Percentiles rank a stretch among this genome's conserved stretches.
phyloP scores from a whole-genome alignment of 2,797 vertebrate species.

The Anolis apletophallus region DNA sequence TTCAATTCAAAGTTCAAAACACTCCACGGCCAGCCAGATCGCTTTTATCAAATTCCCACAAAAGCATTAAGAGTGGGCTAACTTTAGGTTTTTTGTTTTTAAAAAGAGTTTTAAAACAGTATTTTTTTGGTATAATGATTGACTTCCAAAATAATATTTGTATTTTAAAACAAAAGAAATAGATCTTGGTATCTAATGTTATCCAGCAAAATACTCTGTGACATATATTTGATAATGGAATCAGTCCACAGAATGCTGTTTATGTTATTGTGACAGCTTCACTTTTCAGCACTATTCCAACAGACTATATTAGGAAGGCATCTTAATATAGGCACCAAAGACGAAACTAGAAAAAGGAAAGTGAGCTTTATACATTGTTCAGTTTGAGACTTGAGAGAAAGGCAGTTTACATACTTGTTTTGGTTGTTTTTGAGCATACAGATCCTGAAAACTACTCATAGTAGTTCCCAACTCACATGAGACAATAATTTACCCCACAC shows the following conservation, averaged over 20 bases:
- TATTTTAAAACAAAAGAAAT: conserved; percentile 44
- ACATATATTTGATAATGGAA: conserved; percentile 63
- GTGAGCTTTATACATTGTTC: rapidly evolving
- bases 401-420: neutral
- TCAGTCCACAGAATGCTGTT: conserved; percentile 50
- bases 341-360: conserved; percentile 57
- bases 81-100: conserved; percentile 23
- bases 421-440: neutral
- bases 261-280: conserved; percentile 42
- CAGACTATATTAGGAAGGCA: conserved; percentile 23
- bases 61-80: conserved; percentile 50
- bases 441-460: too few species aligned
- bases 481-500: too few species aligned
- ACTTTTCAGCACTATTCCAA: conserved; percentile 22
- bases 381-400: neutral
- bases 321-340: conserved; percentile 39
- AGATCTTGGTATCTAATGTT: conserved; percentile 31
- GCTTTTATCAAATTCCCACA: conserved; percentile 55
- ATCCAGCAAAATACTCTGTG: conserved; percentile 64
- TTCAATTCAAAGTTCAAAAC: conserved; percentile 60
- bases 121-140: conserved; percentile 41
- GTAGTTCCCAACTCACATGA: too few species aligned
- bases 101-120: neutral
- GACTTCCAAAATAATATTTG: conserved; percentile 23
- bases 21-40: conserved; percentile 41